Evolutionary conservation across 2,113 vertebrate genomes (phyloP).

Genomic region (Passer domesticus): DNA sequence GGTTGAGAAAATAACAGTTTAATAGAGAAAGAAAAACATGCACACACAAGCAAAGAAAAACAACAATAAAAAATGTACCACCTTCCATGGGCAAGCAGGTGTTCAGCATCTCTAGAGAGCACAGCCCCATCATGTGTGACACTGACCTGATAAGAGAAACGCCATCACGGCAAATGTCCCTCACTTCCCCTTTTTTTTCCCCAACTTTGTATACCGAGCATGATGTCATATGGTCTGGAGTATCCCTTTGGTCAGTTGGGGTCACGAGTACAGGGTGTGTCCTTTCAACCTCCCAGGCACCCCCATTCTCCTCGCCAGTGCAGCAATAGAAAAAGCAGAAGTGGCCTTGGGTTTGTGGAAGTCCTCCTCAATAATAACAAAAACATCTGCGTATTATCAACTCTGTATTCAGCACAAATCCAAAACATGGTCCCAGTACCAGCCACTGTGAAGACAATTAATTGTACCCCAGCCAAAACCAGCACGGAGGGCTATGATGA

Average conservation of each 20-base stretch:
- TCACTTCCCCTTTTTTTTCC: not conserved
- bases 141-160: not conserved
- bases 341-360: not conserved
- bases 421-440: not conserved
- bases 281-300: not conserved
- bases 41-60: not conserved
- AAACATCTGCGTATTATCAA: not conserved
- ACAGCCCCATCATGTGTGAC: accelerated
- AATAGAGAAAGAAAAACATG: not conserved
- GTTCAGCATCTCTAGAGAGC: not conserved
- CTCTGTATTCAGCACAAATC: not conserved
- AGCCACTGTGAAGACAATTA: not conserved
- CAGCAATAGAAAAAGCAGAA: not conserved
- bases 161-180: not conserved
- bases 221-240: not conserved
- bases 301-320: accelerated
- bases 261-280: not conserved
- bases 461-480: not conserved
- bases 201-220: not conserved
- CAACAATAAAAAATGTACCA: not conserved
- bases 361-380: not conserved
- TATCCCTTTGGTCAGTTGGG: not conserved
- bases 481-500: not conserved
- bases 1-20: not conserved
- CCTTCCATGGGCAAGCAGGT: not conserved